These are phyloP conservation scores for Notamacropus eugenii DNA, from an alignment of 2,797 vertebrate species.

Conservation along the genomic window DNA sequence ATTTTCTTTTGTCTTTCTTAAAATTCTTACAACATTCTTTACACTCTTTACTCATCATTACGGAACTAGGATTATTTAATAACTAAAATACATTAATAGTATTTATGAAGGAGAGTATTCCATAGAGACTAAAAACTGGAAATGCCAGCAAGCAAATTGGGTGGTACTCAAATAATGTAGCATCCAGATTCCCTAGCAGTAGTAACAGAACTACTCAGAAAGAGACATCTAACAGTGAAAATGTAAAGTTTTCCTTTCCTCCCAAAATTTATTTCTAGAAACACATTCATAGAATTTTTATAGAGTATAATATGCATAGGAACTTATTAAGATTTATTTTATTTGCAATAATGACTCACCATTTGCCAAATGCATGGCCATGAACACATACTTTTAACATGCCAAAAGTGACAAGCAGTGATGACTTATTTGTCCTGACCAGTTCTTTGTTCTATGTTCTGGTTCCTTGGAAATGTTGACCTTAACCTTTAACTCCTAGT, in stretches of 20 bases:
- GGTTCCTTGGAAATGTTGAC: conserved; percentile 48
- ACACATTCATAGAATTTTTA: conserved; percentile 37
- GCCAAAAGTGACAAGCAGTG: conserved; percentile 29
- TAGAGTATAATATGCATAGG: conserved; percentile 41
- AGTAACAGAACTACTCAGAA: conserved; percentile 6
- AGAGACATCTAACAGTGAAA: conserved; percentile 23
- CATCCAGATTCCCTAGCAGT: not conserved
- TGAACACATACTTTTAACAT: not conserved
- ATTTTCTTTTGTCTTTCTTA: not conserved
- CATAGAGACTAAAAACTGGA: conserved; percentile 32
- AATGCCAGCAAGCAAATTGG: conserved; percentile 3
- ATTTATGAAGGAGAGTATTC: conserved; percentile 37
- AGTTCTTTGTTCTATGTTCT: conserved; percentile 41
- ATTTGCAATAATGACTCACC: conserved; percentile 57
- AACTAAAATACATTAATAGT: not conserved
- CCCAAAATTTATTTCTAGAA: conserved; percentile 53
- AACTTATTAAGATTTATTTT: conserved; percentile 62
- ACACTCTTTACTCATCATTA: not conserved
- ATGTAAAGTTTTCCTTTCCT: conserved; percentile 49
- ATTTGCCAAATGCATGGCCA: conserved; percentile 44
- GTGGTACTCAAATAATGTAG: conserved; percentile 4
- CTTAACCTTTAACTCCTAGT: conserved; percentile 67
- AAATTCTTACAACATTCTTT: conserved; percentile 40
- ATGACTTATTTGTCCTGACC: conserved; percentile 36
- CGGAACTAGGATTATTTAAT: not conserved